These are phyloP conservation scores for Oscheius sp. DNA, from an alignment of 1,140 invertebrate genomes.

Conservation along the genomic window DNA sequence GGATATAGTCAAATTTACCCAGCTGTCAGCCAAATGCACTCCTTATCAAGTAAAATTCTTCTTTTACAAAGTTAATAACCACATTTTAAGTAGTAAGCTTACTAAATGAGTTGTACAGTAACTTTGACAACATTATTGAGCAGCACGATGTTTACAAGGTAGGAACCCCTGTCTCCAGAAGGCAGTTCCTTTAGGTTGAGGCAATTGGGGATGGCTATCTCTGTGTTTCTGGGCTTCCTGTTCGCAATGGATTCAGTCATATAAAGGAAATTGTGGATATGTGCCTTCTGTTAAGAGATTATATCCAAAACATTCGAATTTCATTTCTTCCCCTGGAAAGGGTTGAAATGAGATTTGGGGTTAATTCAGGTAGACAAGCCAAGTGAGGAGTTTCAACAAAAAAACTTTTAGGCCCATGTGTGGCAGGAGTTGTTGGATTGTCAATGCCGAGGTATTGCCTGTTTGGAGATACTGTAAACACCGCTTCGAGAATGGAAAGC, in stretches of 20 bases:
- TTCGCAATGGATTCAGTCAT: conserved; percentile 62
- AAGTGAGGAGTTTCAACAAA: not conserved
- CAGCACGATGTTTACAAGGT: conserved; percentile 74
- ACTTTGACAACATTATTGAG: conserved; percentile 75
- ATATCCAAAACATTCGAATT: conserved; percentile 30
- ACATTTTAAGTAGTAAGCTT: conserved; percentile 73
- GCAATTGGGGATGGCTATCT: conserved; percentile 65
- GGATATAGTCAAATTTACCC: conserved; percentile 83
- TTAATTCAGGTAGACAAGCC: conserved; percentile 62
- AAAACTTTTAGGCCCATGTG: conserved; percentile 52
- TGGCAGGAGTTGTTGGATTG: conserved; percentile 62
- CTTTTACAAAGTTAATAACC: not conserved
- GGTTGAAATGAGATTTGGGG: conserved; percentile 75
- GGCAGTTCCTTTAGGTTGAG: conserved; percentile 36
- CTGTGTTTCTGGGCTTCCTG: conserved; percentile 68
- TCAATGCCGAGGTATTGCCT: conserved; percentile 64
- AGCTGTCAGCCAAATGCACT: conserved; percentile 64
- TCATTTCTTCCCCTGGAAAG: conserved; percentile 69
- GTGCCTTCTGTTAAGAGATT: conserved; percentile 19
- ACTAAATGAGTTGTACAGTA: conserved; percentile 78
- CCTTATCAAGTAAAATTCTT: conserved; percentile 61
- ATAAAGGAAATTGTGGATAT: conserved; percentile 32
- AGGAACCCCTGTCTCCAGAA: not conserved
- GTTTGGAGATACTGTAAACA: conserved; percentile 91
- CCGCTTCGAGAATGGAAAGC: conserved; percentile 81